Evolutionary conservation across 2,113 vertebrate genomes (phyloP), one percentile per base, ranked within the genome.

Genomic region (Dicerorhinus sumatrensis): DNA sequence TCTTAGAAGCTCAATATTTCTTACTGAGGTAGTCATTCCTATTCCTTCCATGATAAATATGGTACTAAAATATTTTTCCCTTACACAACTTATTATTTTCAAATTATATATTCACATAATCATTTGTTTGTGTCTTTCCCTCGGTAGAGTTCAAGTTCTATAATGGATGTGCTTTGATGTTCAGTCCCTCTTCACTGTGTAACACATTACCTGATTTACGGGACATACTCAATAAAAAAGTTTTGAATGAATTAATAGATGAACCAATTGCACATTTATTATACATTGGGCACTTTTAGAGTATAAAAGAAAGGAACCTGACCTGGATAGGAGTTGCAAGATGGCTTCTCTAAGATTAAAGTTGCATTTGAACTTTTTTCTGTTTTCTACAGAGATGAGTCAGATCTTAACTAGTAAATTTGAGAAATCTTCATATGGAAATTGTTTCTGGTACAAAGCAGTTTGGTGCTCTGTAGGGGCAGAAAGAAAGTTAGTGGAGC

Each of bases 91-190:
- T 51, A 85, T 63, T 63, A 16, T 17, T 29, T 77, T 73, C 69
- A 81, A 79, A 51, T 39, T 63, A 56, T 56, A 31, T n/a, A 13
- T 70, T 90, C n/a, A 56, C 3, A 58, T 21, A n/a, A 39, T 3
- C 33, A 46, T 29, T 36, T 89, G 16, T 14, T 80, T 69, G 18
- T 48, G 2, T n/a, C 9, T 75, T 95, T 91, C 2, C 31, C 8
- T 80, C 39, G 58, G 11, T 79, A 39, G 27, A 65, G 23, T 83
- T 77, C 31, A 88, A n/a, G 1, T 56, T 93, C 67, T 60, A 9
- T n/a, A 76, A 39, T 39, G 6, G 0, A 23, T 29, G 0, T 27
- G 4, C 0, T 70, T 54, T 54, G 9, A 21, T 39, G 0, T 58
- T 11, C 5, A 33, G 21, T 80, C 21, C 67, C 17, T 18, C 5